phyloP scores from a whole-genome alignment of 2,113 vertebrate genomes.

The Dissostichus mawsoni region DNA sequence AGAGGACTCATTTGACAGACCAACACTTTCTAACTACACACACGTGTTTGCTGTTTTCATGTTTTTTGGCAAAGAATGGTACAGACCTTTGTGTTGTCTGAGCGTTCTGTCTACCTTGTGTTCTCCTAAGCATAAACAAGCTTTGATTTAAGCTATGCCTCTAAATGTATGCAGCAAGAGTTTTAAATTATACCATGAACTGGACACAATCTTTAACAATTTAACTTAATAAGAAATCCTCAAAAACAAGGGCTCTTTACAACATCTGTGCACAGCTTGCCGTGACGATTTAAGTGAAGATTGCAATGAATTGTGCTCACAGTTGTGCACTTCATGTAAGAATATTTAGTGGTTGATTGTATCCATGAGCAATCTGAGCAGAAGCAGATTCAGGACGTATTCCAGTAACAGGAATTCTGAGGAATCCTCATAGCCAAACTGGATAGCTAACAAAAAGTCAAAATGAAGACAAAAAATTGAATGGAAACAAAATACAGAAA shows the following conservation, averaged over 20 bases:
- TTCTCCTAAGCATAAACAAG: background rate
- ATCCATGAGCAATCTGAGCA: background rate
- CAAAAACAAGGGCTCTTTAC: background rate
- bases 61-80: background rate
- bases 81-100: constrained; percentile 5
- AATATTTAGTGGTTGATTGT: background rate
- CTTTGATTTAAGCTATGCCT: background rate
- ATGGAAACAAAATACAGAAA: background rate
- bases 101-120: too few species aligned
- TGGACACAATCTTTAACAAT: background rate
- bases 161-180: background rate
- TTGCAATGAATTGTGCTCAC: background rate
- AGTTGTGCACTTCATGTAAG: background rate
- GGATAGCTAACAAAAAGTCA: background rate
- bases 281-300: background rate
- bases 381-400: background rate
- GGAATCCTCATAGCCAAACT: background rate
- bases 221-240: background rate
- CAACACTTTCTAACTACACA: constrained; percentile 4
- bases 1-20: constrained; percentile 26
- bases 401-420: background rate
- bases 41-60: background rate
- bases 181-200: background rate
- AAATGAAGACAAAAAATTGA: background rate
- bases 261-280: constrained; percentile 2